A percentile compares a stretch with the other conserved stretches of the same genome.
Conservation (phyloP, 2,797 vertebrate genomes). For the Hoplostethus atlanticus region DNA sequence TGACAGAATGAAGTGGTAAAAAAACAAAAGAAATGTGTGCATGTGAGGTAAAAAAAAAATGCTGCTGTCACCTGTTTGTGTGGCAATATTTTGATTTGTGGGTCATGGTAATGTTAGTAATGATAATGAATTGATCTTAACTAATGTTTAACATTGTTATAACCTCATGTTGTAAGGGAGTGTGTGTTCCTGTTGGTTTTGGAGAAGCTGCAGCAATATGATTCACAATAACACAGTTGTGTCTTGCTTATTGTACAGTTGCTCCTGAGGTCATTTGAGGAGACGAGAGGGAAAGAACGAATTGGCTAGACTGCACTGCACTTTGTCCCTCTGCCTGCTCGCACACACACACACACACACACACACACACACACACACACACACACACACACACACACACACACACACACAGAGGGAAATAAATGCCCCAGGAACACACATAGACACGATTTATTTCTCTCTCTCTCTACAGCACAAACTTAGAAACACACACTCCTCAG, state of each 20-base stretch:
- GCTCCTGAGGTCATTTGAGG: slow-evolving; percentile 25
- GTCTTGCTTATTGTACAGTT: neutral
- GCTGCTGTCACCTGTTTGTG: too few relatives aligned
- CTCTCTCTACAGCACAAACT: neutral
- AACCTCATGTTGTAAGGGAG: neutral
- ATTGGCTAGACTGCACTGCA: slow-evolving; percentile 25
- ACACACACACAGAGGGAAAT: slow-evolving; percentile 22
- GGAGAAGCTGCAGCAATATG: neutral
- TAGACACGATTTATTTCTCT: slow-evolving; percentile 22
- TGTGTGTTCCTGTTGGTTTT: neutral
- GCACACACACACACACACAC: slow-evolving; percentile 11
- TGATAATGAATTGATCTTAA: neutral
- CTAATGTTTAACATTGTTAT: neutral
- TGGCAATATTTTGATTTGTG: neutral
- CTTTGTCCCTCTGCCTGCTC: slow-evolving; percentile 19
- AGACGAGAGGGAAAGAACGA: slow-evolving; percentile 21
- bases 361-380: neutral
- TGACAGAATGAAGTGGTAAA: too few relatives aligned
- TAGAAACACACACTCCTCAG: neutral
- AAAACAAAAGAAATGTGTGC: too few relatives aligned
- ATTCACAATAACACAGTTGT: neutral
- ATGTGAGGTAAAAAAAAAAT: too few relatives aligned
- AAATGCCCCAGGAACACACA: slow-evolving; percentile 24
- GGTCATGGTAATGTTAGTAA: too few relatives aligned
- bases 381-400: slow-evolving; percentile 20